Evolutionary conservation across 2,888 invertebrate species (phyloP).

Genomic region (Agrochola lychnidis): DNA sequence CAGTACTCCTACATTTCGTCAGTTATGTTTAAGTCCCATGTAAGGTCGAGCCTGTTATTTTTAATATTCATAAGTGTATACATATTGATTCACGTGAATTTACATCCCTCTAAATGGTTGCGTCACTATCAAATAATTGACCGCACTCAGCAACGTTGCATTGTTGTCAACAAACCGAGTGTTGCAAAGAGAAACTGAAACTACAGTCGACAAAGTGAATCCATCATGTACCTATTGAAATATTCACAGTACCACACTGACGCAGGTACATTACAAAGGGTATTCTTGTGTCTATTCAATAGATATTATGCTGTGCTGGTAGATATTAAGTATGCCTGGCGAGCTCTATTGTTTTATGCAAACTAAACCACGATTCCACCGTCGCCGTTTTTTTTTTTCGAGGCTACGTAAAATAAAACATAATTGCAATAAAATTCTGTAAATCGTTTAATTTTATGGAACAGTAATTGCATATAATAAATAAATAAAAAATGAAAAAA

Average conservation of each 20-base stretch:
- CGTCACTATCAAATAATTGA: conserved; percentile 18
- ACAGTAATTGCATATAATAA: neutral
- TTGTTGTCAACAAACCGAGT: conserved; percentile 5
- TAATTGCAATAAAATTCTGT: neutral
- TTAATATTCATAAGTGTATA: neutral
- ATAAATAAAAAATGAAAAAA: too few relatives aligned
- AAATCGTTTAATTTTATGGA: neutral
- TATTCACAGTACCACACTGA: conserved; percentile 18
- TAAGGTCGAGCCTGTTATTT: too few relatives aligned
- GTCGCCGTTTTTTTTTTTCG: neutral
- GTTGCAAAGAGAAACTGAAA: conserved; percentile 23
- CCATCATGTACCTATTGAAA: conserved; percentile 35
- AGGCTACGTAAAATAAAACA: neutral
- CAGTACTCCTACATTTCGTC: too few relatives aligned
- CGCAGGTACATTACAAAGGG: conserved; percentile 30
- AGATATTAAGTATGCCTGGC: conserved; percentile 39
- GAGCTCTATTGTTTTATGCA: conserved; percentile 28
- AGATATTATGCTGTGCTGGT: conserved; percentile 22
- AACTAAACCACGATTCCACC: neutral
- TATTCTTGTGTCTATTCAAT: conserved; percentile 34
- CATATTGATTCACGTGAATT: neutral
- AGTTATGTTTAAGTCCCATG: too few relatives aligned
- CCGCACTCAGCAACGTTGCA: conserved; percentile 9
- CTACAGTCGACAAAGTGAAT: conserved; percentile 28
- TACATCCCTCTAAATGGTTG: neutral